These are phyloP conservation scores for Lepidotrigona ventralis DNA, from an alignment of 1,140 invertebrate genomes.

Conservation along the genomic window DNA sequence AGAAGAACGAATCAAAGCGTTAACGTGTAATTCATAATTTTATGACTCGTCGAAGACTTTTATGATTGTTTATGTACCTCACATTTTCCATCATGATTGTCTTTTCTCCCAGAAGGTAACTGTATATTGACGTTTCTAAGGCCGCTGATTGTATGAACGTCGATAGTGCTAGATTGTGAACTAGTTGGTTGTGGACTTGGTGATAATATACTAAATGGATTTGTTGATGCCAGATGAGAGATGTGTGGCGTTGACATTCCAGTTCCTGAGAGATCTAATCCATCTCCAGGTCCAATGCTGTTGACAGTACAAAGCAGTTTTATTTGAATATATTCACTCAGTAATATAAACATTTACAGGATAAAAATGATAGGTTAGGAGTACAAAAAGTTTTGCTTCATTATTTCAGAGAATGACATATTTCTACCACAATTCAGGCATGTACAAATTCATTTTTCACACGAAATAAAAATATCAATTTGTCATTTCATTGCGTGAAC, in stretches of 20 bases:
- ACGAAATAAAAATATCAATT: background rate
- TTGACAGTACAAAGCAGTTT: constrained; percentile 7
- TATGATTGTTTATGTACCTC: constrained; percentile 53
- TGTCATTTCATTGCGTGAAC: background rate
- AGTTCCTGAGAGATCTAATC: constrained; percentile 58
- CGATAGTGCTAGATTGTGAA: constrained; percentile 67
- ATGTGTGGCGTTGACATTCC: constrained; percentile 66
- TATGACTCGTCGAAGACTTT: background rate
- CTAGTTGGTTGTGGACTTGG: constrained; percentile 67
- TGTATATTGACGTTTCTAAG: constrained; percentile 74
- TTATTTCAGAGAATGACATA: background rate
- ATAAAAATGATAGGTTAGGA: background rate
- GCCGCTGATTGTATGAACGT: constrained; percentile 69
- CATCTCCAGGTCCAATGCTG: constrained; percentile 65
- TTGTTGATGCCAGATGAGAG: constrained; percentile 61
- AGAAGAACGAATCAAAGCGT: constrained; percentile 74
- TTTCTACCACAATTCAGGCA: background rate
- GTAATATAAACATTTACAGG: background rate
- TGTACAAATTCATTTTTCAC: background rate
- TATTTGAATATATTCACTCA: background rate
- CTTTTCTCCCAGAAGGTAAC: constrained; percentile 64
- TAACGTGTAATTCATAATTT: background rate
- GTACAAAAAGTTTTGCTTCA: background rate
- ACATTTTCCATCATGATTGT: constrained; percentile 72
- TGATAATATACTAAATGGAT: constrained; percentile 64